These are phyloP conservation scores for Apolygus lucorum DNA, from an alignment of 1,140 invertebrate species.

Conservation along the genomic window DNA sequence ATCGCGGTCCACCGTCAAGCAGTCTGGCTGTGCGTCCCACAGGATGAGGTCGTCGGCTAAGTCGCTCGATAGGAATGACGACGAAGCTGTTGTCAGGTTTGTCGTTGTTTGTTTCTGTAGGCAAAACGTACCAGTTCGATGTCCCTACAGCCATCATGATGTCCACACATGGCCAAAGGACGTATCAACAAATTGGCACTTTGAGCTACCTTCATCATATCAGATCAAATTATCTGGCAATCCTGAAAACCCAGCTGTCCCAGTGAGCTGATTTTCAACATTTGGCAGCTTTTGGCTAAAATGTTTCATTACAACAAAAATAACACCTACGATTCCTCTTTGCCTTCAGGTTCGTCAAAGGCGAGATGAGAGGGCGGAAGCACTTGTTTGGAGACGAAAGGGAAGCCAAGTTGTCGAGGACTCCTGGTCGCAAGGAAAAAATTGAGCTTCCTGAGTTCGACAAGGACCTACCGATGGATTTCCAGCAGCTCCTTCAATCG, in stretches of 20 bases:
- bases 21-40: conserved; percentile 21
- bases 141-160: too few relatives aligned
- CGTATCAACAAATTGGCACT: too few relatives aligned
- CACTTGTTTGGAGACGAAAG: conserved; percentile 6
- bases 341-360: background rate
- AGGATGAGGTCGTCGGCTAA: conserved; percentile 28
- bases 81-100: conserved; percentile 15
- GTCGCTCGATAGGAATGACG: conserved; percentile 30
- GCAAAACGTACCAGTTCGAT: background rate
- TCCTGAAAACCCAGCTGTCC: too few relatives aligned
- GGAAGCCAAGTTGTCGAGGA: conserved; percentile 21
- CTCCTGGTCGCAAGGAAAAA: background rate
- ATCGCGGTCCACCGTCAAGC: conserved; percentile 30
- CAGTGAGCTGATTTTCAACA: too few relatives aligned
- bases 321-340: background rate
- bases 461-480: conserved; percentile 48
- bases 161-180: too few relatives aligned
- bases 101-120: too few relatives aligned
- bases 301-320: too few relatives aligned
- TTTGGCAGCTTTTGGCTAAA: too few relatives aligned
- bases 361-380: conserved; percentile 22
- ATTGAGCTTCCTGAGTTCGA: conserved; percentile 35
- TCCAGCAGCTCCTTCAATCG: conserved; percentile 47
- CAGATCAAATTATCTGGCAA: too few relatives aligned
- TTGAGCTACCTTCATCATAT: too few relatives aligned